These are phyloP conservation scores for Sarcophaga carnaria DNA, from an alignment of 2,888 invertebrate genomes.

Conservation along the genomic window DNA sequence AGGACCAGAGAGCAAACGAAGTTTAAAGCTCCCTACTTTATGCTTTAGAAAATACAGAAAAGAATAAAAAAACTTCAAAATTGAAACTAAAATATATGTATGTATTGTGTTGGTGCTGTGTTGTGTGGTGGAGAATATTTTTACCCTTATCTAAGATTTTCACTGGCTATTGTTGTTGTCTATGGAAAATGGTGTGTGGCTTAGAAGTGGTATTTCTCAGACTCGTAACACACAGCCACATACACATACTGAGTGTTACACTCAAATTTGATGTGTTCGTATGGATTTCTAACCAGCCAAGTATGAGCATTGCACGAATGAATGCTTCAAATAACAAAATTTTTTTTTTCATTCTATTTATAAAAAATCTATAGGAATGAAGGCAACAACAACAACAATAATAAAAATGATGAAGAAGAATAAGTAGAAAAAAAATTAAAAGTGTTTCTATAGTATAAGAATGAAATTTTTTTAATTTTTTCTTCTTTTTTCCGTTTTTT, in stretches of 20 bases:
- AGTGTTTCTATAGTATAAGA: neutral
- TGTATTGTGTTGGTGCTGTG: neutral
- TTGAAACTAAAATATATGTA: constrained; percentile 20
- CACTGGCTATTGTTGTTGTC: constrained; percentile 46
- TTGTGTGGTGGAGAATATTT: constrained; percentile 25
- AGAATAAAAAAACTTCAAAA: too few relatives aligned
- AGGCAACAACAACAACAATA: constrained; percentile 27
- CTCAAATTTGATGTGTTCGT: constrained; percentile 21
- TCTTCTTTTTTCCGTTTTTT: constrained; percentile 17
- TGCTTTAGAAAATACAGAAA: neutral
- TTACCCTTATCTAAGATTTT: constrained; percentile 62
- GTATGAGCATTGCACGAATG: constrained; percentile 66
- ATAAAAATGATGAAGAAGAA: neutral
- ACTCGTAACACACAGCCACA: neutral
- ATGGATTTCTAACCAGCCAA: constrained; percentile 42
- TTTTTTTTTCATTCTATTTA: neutral
- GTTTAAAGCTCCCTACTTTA: neutral
- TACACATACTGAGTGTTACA: neutral
- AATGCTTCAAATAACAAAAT: constrained; percentile 67
- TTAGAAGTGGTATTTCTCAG: constrained; percentile 58
- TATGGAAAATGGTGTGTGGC: constrained; percentile 69
- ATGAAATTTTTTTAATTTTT: neutral
- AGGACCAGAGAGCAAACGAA: neutral
- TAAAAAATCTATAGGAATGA: constrained; percentile 54
- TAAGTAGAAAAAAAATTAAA: neutral